Base-by-base conservation (phyloP, 2,888 invertebrate species). In the Tanypteryx hageni region DNA sequence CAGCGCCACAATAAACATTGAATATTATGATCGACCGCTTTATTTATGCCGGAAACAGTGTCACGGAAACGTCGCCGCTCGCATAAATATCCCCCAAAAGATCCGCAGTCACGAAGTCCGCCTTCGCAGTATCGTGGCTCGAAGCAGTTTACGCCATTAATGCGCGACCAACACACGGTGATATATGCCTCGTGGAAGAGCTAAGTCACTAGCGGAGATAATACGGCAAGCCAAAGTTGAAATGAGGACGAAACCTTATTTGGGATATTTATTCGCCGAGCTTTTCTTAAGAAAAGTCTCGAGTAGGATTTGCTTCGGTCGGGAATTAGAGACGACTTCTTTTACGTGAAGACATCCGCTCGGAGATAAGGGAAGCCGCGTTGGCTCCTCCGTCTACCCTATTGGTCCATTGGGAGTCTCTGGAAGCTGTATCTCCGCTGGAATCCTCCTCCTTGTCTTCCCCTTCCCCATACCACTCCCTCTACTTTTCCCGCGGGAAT, bases 361-460 rank as follows among this genome's bases (percentile, higher is more conserved):
- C 18, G 13, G 56, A 89, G 68, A 89, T 89, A 89, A 89, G 89
- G 89, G 61, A 10, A 89, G 27, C 64, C 44, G 27, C 27, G 68
- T 44, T 27, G 89, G 64, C n/a, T 89, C 64, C 68, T 64, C 64
- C 61, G 89, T 44, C 31, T n/a, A n/a, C 89, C n/a, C 44, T 68
- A 89, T 89, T 89, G 89, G 64, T 89, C 89, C 89, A 89, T 89
- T 89, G 89, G 89, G 89, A 64, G 61, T n/a, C 61, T 64, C 89
- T 64, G n/a, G 89, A 16, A 18, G 56, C 68, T n/a, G 64, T 89
- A 89, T 89, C 89, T 89, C 8, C 89, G 11, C 22, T 27, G 27
- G 27, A 76, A 76, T 76, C 76, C 44, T 58, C 44, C 61, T 86
- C 61, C 61, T 89, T 44, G 44, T 44, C 64, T 13, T 89, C 56